Evolutionary conservation across 2,113 vertebrate genomes (phyloP), one percentile per base, ranked within the genome.

Genomic region (Brachyhypopomus gauderio): DNA sequence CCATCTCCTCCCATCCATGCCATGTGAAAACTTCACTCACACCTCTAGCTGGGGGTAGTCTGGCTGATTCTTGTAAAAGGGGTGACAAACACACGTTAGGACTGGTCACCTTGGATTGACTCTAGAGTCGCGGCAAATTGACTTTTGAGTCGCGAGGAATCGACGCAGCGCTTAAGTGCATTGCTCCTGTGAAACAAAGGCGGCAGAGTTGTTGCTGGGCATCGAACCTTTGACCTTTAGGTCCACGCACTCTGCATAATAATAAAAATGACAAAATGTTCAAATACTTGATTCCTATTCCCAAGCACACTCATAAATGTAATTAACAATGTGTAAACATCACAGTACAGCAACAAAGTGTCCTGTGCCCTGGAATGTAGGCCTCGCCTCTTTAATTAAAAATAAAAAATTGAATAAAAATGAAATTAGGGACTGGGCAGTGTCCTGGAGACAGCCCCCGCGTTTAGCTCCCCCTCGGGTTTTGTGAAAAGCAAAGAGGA

Each of bases 271-370:
- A 52, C 12, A 52, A 11, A 52, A 3, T 14, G 17, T 67, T 78
- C 30, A 36, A 70, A 70, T 58, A 38, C 4, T 19, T 22, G 64
- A 69, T 27, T 78, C 30, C 48, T 19, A 67, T 55, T 45, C 48
- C 41, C 25, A 34, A 52, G 23, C 19, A 77, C 63, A 19, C 45
- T 38, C 55, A 30, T 27, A 71, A 71, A 71, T 11, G 2, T 71
- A 71, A 78, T 59, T 78, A 78, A 58, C 76, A 78, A 69, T 17
- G 27, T 34, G 5, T 78, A 14, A 59, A 71, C 55, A 23, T 17
- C 17, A 38, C 20, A 36, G 30, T 67, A 36, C 76, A 58, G 25
- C 70, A 58, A 70, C 77, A 23, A 5, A 58, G 41, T 9, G 52
- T 9, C 20, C 48, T 78, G 77, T n/a, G 64, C 30, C 55, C n/a